phyloP scores from a whole-genome alignment of 2,888 invertebrate species.

The Tholera decimalis region DNA sequence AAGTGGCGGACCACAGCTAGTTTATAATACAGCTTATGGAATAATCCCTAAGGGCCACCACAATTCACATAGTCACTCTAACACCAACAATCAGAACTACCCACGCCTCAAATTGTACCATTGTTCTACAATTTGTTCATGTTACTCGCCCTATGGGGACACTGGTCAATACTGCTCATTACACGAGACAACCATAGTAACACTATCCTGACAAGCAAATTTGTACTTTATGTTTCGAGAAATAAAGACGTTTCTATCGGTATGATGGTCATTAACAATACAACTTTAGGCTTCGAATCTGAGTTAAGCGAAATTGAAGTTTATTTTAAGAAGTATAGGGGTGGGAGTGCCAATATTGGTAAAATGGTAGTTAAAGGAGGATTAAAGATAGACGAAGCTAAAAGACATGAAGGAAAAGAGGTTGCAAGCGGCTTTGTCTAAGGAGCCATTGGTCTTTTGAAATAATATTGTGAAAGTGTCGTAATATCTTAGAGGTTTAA shows the following conservation, averaged over 20 bases:
- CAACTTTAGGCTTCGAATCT: conserved; percentile 4
- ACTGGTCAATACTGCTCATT: conserved; percentile 70
- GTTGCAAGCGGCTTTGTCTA: conserved; percentile 54
- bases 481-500: conserved; percentile 51
- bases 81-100: conserved; percentile 61
- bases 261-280: conserved; percentile 37
- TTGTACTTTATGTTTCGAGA: conserved; percentile 9
- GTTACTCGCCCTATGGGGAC: conserved; percentile 70
- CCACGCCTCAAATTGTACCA: conserved; percentile 71
- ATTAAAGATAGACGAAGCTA: conserved; percentile 66
- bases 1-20: no score
- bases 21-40: background rate
- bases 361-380: conserved; percentile 41
- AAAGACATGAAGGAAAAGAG: conserved; percentile 57
- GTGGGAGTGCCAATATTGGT: background rate
- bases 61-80: conserved; percentile 30
- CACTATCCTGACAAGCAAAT: conserved; percentile 14
- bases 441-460: conserved; percentile 59
- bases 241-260: conserved; percentile 21
- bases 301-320: conserved; percentile 3
- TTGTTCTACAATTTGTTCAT: conserved; percentile 78
- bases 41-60: conserved; percentile 8
- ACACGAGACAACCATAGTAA: conserved; percentile 39
- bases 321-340: conserved; percentile 7
- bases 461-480: conserved; percentile 55